Percentiles rank a stretch among this genome's conserved stretches.
Evolutionary conservation across 2,113 vertebrate species (phyloP).

Genomic region (Craseonycteris thonglongyai): DNA sequence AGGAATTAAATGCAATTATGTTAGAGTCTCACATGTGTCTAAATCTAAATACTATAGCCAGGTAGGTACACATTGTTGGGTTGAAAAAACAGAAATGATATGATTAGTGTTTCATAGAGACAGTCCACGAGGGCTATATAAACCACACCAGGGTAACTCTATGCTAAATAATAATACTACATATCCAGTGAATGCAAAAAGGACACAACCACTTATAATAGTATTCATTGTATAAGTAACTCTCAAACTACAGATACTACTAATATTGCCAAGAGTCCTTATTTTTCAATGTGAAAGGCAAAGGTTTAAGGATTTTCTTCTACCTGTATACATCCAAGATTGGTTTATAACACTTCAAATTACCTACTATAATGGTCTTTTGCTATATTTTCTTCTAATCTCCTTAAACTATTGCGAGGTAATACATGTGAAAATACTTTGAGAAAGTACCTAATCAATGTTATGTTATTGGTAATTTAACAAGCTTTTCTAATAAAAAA

Average conservation of each 20-base stretch:
- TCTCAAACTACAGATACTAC: background rate
- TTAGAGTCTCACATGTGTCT: background rate
- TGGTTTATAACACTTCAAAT: background rate
- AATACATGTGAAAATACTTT: conserved; percentile 43
- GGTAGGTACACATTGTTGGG: background rate
- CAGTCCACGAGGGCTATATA: background rate
- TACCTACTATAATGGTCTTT: background rate
- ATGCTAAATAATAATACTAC: background rate
- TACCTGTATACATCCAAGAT: background rate
- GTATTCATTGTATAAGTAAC: background rate
- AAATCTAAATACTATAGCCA: background rate
- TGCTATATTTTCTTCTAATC: conserved; percentile 1
- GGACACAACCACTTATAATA: background rate
- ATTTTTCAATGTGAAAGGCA: background rate
- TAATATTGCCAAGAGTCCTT: background rate
- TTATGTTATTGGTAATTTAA: conserved; percentile 58
- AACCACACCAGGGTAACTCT: background rate
- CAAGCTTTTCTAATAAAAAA: conserved; percentile 58
- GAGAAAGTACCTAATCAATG: conserved; percentile 30
- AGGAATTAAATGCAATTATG: background rate
- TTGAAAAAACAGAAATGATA: background rate
- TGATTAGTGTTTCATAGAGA: background rate
- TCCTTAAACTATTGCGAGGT: background rate
- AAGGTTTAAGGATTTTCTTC: background rate
- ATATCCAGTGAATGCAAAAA: background rate